Percentiles rank a stretch among this genome's conserved stretches.
Evolutionary conservation across 2,113 vertebrate species (phyloP).

Genomic region (Tylochromis polylepis): DNA sequence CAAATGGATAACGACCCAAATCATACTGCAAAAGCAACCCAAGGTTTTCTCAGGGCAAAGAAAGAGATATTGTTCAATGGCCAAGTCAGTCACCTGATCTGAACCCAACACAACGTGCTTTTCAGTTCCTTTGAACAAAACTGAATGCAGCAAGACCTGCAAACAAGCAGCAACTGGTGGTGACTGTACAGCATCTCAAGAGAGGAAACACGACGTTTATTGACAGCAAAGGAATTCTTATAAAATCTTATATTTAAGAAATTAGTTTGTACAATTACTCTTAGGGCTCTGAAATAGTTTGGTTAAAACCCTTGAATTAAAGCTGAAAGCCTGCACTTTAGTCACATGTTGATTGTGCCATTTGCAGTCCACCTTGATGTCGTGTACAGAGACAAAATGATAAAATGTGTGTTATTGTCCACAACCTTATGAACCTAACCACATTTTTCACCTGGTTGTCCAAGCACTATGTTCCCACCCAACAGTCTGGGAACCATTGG

Average conservation of each 20-base stretch:
- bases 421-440: neutral
- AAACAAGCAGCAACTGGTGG: neutral
- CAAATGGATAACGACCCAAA: neutral
- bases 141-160: neutral
- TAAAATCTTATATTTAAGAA: neutral
- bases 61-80: neutral
- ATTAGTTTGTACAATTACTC: neutral
- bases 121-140: neutral
- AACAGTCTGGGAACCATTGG: neutral
- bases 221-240: neutral
- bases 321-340: neutral
- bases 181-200: neutral
- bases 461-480: neutral
- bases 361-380: neutral
- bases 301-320: neutral
- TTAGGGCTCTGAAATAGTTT: neutral
- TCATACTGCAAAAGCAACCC: neutral
- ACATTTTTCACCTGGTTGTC: neutral
- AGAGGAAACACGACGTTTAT: neutral
- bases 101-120: neutral
- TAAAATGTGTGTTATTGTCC: neutral
- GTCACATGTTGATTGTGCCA: neutral
- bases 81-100: neutral
- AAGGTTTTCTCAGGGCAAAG: neutral
- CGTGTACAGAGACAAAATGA: neutral